Percentiles rank a stretch among this genome's conserved stretches.
phyloP scores from a whole-genome alignment of 2,888 invertebrate genomes.

The Volucella inanis region DNA sequence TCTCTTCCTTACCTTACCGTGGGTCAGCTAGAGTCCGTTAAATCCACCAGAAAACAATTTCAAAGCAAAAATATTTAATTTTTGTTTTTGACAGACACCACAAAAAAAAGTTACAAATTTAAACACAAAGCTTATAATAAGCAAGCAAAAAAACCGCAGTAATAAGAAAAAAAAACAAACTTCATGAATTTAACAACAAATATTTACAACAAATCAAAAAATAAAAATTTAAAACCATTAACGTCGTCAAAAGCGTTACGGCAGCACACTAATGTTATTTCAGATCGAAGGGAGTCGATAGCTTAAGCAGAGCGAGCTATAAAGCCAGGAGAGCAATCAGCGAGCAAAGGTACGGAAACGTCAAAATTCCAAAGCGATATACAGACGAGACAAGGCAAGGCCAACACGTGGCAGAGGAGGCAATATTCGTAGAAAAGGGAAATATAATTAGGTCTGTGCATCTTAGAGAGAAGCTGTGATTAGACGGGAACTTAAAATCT shows the following conservation, averaged over 20 bases:
- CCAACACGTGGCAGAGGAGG: slow-evolving; percentile 13
- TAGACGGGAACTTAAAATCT: not conserved
- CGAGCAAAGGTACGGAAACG: slow-evolving; percentile 48
- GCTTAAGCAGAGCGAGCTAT: slow-evolving; percentile 73
- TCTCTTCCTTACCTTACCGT: slow-evolving; percentile 23
- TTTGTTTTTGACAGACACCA: slow-evolving; percentile 50
- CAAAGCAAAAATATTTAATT: slow-evolving; percentile 67
- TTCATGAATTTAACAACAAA: slow-evolving; percentile 82
- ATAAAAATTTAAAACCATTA: slow-evolving; percentile 78
- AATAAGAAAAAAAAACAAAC: slow-evolving; percentile 78
- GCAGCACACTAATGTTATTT: slow-evolving; percentile 72
- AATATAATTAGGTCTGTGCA: not conserved
- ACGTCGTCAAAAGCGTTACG: slow-evolving; percentile 76
- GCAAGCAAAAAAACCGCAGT: slow-evolving; percentile 63
- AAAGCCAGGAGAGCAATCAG: slow-evolving; percentile 62
- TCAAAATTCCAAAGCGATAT: slow-evolving; percentile 39
- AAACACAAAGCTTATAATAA: slow-evolving; percentile 68
- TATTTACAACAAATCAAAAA: slow-evolving; percentile 79
- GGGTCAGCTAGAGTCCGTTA: slow-evolving; percentile 22
- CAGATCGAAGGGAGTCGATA: slow-evolving; percentile 67
- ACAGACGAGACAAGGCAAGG: slow-evolving; percentile 1
- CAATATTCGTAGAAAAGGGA: slow-evolving; percentile 23
- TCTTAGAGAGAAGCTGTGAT: not conserved
- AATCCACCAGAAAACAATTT: slow-evolving; percentile 68
- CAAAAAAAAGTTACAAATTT: slow-evolving; percentile 66